Percentiles rank a stretch among this genome's conserved stretches.
These are phyloP conservation scores for Perizoma affinitatum DNA, from an alignment of 2,888 invertebrate genomes.

Conservation along the genomic window DNA sequence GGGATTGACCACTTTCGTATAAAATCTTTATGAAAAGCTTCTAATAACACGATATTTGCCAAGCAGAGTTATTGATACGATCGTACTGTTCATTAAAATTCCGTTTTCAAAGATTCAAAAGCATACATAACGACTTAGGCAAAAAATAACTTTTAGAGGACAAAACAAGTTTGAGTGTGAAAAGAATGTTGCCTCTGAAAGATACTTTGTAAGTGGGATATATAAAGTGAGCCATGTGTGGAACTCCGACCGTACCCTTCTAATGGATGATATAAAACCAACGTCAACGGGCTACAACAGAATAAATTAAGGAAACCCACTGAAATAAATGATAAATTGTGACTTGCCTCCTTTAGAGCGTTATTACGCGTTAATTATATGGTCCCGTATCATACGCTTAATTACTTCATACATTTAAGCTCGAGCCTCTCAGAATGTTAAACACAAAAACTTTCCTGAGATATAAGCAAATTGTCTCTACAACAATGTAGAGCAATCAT, in stretches of 20 bases:
- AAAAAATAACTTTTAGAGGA: constrained; percentile 5
- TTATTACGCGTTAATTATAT: constrained; percentile 37
- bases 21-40: no score
- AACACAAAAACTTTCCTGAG: constrained; percentile 23
- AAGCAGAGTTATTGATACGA: no score
- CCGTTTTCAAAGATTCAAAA: no score
- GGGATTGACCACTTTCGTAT: no score
- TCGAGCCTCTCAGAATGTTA: constrained; percentile 12
- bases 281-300: constrained; percentile 62
- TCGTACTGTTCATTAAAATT: no score
- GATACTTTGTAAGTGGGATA: constrained; percentile 29
- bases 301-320: constrained; percentile 65
- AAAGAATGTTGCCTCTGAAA: constrained; percentile 11
- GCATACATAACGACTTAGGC: no score
- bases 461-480: constrained; percentile 15
- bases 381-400: constrained; percentile 28
- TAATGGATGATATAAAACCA: constrained; percentile 68
- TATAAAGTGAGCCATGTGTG: constrained; percentile 25
- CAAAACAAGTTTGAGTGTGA: constrained; percentile 12
- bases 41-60: no score
- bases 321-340: constrained; percentile 66
- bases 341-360: constrained; percentile 44
- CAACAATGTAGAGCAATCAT: constrained; percentile 22
- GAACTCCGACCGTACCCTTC: constrained; percentile 46
- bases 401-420: constrained; percentile 27